These are phyloP conservation scores for Sarcoramphus papa DNA, from an alignment of 2,797 vertebrate genomes.

Conservation along the genomic window DNA sequence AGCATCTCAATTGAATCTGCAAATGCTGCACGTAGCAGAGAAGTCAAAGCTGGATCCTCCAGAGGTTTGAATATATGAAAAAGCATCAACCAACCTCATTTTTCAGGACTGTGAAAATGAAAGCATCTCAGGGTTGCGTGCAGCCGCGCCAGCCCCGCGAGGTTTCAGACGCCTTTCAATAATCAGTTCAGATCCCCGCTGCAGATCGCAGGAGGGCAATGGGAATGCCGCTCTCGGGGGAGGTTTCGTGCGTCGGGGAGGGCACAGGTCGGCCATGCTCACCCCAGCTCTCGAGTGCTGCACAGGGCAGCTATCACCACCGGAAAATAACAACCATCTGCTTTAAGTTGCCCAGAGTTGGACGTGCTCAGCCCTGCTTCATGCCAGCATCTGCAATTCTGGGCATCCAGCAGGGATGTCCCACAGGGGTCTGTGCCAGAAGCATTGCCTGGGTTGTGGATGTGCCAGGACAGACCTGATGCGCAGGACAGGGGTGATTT, in stretches of 20 bases:
- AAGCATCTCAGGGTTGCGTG: not conserved
- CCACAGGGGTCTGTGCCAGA: rapidly evolving
- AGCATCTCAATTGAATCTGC: not conserved
- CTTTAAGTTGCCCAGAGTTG: not conserved
- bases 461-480: not conserved
- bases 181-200: not conserved
- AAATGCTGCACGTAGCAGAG: not conserved
- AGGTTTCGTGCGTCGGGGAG: not conserved
- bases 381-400: not conserved
- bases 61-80: not conserved
- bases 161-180: not conserved
- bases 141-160: not conserved
- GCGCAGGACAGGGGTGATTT: not conserved
- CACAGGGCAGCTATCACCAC: not conserved
- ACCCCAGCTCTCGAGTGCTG: rapidly evolving
- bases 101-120: not conserved
- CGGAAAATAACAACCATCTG: not conserved
- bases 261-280: rapidly evolving
- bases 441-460: not conserved
- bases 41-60: not conserved
- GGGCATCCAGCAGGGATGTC: not conserved
- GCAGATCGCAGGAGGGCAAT: rapidly evolving
- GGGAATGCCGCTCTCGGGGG: rapidly evolving
- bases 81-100: not conserved
- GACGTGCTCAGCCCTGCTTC: not conserved